A percentile compares a stretch with the other conserved stretches of the same genome.
These are phyloP conservation scores for Ceratitis capitata DNA, from an alignment of 1,140 invertebrate species.

Conservation along the genomic window DNA sequence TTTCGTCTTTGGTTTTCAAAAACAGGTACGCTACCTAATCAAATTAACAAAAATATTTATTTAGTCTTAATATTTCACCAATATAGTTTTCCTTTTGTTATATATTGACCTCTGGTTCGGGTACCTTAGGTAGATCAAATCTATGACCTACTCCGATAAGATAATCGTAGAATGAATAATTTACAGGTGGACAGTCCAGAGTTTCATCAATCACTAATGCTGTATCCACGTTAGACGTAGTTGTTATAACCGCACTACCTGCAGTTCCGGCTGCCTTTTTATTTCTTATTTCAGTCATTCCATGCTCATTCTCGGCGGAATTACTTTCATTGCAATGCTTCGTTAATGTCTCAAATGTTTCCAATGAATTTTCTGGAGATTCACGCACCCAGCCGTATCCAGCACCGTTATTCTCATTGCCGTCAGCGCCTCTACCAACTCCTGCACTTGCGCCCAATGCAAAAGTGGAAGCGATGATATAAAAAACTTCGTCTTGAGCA, in stretches of 20 bases:
- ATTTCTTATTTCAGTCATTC: background rate
- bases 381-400: conserved; percentile 6
- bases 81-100: too few relatives aligned
- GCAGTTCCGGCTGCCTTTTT: background rate
- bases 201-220: conserved; percentile 65
- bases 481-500: conserved; percentile 72
- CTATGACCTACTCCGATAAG: conserved; percentile 82
- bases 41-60: conserved; percentile 10
- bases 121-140: conserved; percentile 73
- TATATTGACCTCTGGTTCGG: conserved; percentile 72
- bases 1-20: conserved; percentile 68
- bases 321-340: background rate
- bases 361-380: conserved; percentile 35
- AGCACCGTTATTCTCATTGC: conserved; percentile 46
- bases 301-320: background rate
- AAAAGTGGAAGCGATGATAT: conserved; percentile 74
- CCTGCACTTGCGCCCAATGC: background rate
- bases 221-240: conserved; percentile 49
- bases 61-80: too few relatives aligned
- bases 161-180: conserved; percentile 89
- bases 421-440: background rate
- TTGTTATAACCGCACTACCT: background rate
- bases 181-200: conserved; percentile 85
- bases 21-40: conserved; percentile 47
- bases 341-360: background rate